phyloP scores from a whole-genome alignment of 2,888 invertebrate species.

The Apamea epomidion region DNA sequence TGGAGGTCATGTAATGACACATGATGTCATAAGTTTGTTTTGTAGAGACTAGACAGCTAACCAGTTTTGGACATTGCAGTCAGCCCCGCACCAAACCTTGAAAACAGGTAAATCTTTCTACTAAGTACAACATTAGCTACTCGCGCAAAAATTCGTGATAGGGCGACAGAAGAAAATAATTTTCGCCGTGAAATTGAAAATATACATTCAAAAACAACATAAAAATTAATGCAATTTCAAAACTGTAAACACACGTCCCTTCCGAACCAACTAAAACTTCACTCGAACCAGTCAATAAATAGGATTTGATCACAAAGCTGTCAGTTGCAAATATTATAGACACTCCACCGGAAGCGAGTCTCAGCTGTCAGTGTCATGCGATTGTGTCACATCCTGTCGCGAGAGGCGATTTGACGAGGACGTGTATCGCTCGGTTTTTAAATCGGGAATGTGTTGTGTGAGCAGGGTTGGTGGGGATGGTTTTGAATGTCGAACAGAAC shows the following conservation, averaged over 20 bases:
- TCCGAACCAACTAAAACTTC: conserved; percentile 44
- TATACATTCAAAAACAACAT: not conserved
- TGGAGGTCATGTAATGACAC: not conserved
- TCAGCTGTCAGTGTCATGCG: conserved; percentile 65
- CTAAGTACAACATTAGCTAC: not conserved
- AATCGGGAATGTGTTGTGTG: conserved; percentile 52
- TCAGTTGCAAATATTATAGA: conserved; percentile 69
- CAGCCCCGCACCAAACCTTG: not conserved
- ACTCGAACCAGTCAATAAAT: conserved; percentile 54
- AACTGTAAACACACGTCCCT: conserved; percentile 23
- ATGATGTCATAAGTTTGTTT: not conserved
- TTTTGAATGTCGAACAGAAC: not conserved
- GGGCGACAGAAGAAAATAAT: not conserved
- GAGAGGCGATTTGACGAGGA: conserved; percentile 63
- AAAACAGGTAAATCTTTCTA: not conserved
- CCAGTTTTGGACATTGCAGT: not conserved
- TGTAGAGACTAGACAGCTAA: not conserved
- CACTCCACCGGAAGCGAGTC: conserved; percentile 65
- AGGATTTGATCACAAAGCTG: conserved; percentile 66
- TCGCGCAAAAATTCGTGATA: not conserved
- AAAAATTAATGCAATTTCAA: conserved; percentile 26
- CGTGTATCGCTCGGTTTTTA: conserved; percentile 54
- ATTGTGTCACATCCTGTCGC: conserved; percentile 63
- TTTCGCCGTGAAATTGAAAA: not conserved
- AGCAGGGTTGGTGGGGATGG: conserved; percentile 12